Conservation (phyloP, 2,888 invertebrate species). For the Chalcis sispes region DNA sequence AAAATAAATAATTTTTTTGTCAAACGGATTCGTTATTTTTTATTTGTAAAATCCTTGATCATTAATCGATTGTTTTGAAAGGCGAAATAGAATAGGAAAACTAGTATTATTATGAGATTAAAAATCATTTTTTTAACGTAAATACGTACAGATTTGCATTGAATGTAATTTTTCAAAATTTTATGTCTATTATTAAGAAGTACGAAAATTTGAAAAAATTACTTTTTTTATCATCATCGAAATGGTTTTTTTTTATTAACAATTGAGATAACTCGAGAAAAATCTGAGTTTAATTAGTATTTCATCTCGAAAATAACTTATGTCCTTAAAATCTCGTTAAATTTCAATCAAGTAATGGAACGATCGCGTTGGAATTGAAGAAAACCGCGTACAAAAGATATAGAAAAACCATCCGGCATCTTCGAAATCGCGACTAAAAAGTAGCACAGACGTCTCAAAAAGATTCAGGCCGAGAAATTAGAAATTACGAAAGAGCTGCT, state of each 20-base stretch:
- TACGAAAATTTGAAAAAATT: too few relatives aligned
- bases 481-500: conserved; percentile 22
- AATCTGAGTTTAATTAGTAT: conserved; percentile 47
- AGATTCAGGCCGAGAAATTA: conserved; percentile 24
- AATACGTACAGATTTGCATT: too few relatives aligned
- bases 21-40: too few relatives aligned
- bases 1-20: background rate
- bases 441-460: background rate
- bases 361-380: conserved; percentile 30
- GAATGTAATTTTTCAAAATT: too few relatives aligned
- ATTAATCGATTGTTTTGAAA: too few relatives aligned
- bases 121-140: too few relatives aligned
- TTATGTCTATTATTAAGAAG: too few relatives aligned
- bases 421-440: background rate
- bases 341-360: conserved; percentile 54
- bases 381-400: conserved; percentile 5
- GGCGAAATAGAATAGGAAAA: too few relatives aligned
- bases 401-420: background rate
- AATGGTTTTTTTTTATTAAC: too few relatives aligned
- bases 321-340: conserved; percentile 21
- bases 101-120: too few relatives aligned
- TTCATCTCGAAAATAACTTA: conserved; percentile 10
- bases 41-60: too few relatives aligned
- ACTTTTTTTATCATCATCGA: too few relatives aligned
- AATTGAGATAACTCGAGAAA: conserved; percentile 16